Percentiles rank a stretch among this genome's conserved stretches.
Evolutionary conservation across 2,797 vertebrate genomes (phyloP).

Genomic region (Sciurus vulgaris): DNA sequence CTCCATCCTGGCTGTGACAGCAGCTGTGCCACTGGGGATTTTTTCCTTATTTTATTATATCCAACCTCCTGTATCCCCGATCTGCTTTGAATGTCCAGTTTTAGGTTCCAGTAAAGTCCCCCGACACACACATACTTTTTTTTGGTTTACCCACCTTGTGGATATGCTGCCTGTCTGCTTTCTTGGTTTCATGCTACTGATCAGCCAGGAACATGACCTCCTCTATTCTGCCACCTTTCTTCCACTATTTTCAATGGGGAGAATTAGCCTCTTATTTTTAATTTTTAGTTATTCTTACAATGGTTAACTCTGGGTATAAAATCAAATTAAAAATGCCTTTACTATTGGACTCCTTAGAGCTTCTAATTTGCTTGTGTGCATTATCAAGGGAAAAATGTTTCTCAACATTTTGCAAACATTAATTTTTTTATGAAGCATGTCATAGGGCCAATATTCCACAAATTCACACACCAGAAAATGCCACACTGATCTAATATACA

Average conservation of each 20-base stretch:
- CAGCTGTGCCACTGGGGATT: no score
- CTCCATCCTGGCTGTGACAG: no score
- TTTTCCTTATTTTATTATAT: no score
- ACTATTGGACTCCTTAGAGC: neutral
- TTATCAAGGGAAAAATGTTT: conserved; percentile 32
- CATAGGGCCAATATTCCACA: neutral
- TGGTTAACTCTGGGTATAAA: neutral
- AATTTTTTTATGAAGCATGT: neutral
- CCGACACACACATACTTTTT: no score
- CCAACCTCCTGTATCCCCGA: no score
- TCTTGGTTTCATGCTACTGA: no score
- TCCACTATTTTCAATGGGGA: neutral
- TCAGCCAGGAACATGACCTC: no score
- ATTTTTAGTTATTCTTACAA: neutral
- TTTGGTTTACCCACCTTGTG: no score
- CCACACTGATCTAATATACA: neutral
- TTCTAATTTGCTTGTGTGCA: neutral
- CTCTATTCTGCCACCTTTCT: no score
- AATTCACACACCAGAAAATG: neutral
- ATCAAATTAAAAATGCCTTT: neutral
- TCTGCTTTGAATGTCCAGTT: no score
- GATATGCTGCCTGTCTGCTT: no score
- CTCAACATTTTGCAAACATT: neutral
- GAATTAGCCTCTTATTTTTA: neutral
- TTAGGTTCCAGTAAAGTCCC: no score